phyloP scores from a whole-genome alignment of 2,113 vertebrate genomes.

The Pseudolaguvia tuberculata region DNA sequence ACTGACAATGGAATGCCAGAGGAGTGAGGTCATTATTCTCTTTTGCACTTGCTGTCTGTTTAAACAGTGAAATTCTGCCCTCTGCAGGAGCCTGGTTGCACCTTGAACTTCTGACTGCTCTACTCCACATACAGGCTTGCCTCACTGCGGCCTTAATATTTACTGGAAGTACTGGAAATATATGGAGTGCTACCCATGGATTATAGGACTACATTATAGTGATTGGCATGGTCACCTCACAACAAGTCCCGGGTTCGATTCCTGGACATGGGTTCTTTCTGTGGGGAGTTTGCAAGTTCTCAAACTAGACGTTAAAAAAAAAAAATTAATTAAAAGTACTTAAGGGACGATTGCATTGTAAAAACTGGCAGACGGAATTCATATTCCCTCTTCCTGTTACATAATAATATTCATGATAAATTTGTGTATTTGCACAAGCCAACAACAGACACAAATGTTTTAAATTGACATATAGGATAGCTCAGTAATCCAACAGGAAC shows the following conservation, averaged over 20 bases:
- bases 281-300: too few relatives aligned
- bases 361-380: not conserved
- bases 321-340: slow-evolving; percentile 27
- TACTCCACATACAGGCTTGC: not conserved
- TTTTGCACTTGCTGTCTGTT: slow-evolving; percentile 37
- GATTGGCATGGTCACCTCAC: too few relatives aligned
- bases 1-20: slow-evolving; percentile 33
- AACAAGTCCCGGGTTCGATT: too few relatives aligned
- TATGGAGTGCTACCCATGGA: too few relatives aligned
- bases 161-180: too few relatives aligned
- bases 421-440: not conserved
- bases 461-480: not conserved
- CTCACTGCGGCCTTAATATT: not conserved
- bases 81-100: slow-evolving; percentile 64
- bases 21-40: slow-evolving; percentile 49
- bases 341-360: not conserved
- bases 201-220: too few relatives aligned
- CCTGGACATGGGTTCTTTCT: too few relatives aligned
- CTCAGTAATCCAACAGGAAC: not conserved
- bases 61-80: slow-evolving; percentile 71
- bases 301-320: not conserved
- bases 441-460: not conserved
- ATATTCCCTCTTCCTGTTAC: not conserved
- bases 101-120: slow-evolving; percentile 16
- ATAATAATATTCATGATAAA: not conserved